These are phyloP conservation scores for Zoanthus sansibaricus DNA, from an alignment of 92 coral and sea anemone genomes.

Conservation along the genomic window DNA sequence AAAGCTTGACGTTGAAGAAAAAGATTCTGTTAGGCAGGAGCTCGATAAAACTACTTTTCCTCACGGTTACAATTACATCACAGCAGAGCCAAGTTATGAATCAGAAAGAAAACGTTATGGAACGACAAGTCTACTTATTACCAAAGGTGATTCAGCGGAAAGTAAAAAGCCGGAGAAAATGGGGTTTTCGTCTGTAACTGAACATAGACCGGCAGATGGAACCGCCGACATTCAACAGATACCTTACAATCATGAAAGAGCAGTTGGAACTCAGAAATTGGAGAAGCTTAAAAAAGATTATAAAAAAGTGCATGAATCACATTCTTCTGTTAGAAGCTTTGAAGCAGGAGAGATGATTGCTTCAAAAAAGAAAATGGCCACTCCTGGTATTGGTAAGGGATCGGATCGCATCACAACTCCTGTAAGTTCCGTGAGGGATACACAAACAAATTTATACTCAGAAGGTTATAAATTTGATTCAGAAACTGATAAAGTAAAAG, in stretches of 20 bases:
- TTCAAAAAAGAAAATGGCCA: background rate
- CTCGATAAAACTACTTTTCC: background rate
- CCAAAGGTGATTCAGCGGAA: background rate
- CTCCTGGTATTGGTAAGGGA: background rate
- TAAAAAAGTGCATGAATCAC: background rate
- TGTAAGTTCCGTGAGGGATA: background rate
- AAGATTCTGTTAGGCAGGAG: background rate
- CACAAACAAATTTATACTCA: background rate
- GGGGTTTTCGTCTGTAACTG: background rate
- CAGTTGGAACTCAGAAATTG: background rate
- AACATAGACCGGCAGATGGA: background rate
- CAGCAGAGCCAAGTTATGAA: background rate
- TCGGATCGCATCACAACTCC: background rate
- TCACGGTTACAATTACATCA: background rate
- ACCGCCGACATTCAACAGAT: background rate
- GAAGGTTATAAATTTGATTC: background rate
- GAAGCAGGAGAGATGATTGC: background rate
- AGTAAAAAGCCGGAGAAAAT: background rate
- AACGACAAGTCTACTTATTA: too few relatives aligned
- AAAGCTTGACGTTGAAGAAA: background rate
- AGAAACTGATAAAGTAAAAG: background rate
- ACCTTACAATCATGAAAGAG: conserved; percentile 1
- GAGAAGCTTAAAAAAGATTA: background rate
- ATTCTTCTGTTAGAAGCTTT: background rate
- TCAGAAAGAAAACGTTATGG: background rate